These are phyloP conservation scores for Diaprepes abbreviatus DNA, from an alignment of 2,888 invertebrate species.

Conservation along the genomic window DNA sequence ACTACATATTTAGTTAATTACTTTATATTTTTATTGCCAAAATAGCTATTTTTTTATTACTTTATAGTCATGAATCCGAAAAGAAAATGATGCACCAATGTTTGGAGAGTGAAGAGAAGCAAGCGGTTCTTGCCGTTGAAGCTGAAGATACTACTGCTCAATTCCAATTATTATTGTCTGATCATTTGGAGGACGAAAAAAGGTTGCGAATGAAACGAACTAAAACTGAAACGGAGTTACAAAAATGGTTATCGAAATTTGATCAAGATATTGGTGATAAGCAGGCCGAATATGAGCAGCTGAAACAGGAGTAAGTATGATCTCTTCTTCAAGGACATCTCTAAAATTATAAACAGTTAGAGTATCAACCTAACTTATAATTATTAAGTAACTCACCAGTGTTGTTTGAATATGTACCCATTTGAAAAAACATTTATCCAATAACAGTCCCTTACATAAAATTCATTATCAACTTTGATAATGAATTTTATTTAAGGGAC, in stretches of 20 bases:
- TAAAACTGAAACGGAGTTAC: conserved; percentile 73
- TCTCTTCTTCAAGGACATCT: no score
- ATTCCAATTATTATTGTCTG: conserved; percentile 67
- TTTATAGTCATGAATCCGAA: conserved; percentile 54
- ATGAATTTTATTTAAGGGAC: no score
- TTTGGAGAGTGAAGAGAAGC: conserved; percentile 68
- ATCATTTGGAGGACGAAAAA: conserved; percentile 71
- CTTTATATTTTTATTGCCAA: no score
- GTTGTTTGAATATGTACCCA: no score
- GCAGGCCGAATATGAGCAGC: conserved; percentile 71
- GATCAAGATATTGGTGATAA: conserved; percentile 74
- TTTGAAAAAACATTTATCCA: no score
- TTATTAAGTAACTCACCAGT: no score
- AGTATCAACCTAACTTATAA: no score
- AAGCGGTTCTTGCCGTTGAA: conserved; percentile 70
- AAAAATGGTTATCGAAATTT: conserved; percentile 73
- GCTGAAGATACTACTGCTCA: conserved; percentile 66
- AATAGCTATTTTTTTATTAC: neutral
- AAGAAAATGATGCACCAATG: conserved; percentile 70
- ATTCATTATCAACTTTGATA: no score
- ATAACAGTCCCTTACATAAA: no score
- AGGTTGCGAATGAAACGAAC: conserved; percentile 70
- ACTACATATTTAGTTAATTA: no score
- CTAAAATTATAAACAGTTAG: no score
- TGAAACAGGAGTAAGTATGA: conserved; percentile 63